Evolutionary conservation across 2,888 invertebrate species (phyloP).

Genomic region (Agonopterix arenella): DNA sequence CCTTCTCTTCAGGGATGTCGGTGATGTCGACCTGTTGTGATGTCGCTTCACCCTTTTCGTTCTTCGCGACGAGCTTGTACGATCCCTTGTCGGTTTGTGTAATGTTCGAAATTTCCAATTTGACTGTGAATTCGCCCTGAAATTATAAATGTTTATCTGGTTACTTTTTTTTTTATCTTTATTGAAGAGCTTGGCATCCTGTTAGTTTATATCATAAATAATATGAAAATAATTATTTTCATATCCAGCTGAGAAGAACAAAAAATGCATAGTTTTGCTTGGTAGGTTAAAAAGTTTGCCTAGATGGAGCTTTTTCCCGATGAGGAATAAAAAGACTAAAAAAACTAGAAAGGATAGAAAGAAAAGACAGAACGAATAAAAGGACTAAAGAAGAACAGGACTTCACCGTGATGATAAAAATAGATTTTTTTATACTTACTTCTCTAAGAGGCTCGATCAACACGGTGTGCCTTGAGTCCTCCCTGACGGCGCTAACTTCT

Average conservation of each 20-base stretch:
- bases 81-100: slow-evolving; percentile 89
- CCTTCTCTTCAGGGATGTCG: slow-evolving; percentile 87
- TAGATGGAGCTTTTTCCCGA: too few species aligned
- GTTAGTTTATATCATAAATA: too few species aligned
- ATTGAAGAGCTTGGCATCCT: too few species aligned
- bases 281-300: too few species aligned
- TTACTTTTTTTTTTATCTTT: too few species aligned
- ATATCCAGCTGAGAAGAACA: too few species aligned
- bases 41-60: slow-evolving; percentile 94
- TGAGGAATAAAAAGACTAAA: too few species aligned
- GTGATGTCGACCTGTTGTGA: slow-evolving; percentile 92
- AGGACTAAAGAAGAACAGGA: not conserved
- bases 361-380: too few species aligned
- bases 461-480: slow-evolving; percentile 86
- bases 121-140: slow-evolving; percentile 92
- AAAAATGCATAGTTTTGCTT: too few species aligned
- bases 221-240: too few species aligned
- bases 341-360: too few species aligned
- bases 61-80: slow-evolving; percentile 93
- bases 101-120: slow-evolving; percentile 92
- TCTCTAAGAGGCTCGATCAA: slow-evolving; percentile 88
- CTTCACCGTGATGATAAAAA: not conserved
- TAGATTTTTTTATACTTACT: slow-evolving; percentile 56
- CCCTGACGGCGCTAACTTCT: slow-evolving; percentile 85
- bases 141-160: slow-evolving; percentile 11